Base-by-base conservation (phyloP, 1,140 invertebrate genomes). In the Reticulitermes speratus region DNA sequence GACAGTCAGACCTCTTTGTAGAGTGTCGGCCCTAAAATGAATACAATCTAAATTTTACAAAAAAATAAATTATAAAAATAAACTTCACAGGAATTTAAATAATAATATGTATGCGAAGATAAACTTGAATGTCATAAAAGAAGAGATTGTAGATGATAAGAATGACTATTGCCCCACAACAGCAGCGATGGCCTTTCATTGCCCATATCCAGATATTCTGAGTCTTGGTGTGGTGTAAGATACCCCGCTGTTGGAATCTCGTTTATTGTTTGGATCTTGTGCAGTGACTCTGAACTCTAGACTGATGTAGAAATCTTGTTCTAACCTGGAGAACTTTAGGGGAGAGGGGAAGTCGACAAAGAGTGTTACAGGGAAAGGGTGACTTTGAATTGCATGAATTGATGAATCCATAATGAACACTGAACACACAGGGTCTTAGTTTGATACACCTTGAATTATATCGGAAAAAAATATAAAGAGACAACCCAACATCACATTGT, bases 401-500 rank as follows among this genome's bases (percentile, higher is more conserved):
- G 65, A 75, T 75, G 65, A 75, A 75, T 75, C 65, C n/a, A 30
- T 75, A 75, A 75, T 75, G 65, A 75, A 75, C 65, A 75, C 14
- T 30, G 65, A 25, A 75, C 65, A 75, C n/a, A 30, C 25, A 65
- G 65, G 25, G 65, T 0, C n/a, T 75, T 30, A 75, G 9, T 75
- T 75, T 75, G 65, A 75, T 75, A 75, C n/a, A n/a, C 65, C n/a
- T 75, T 75, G 65, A 75, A 75, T n/a, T 75, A 75, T 75, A 75
- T 75, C 5, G n/a, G n/a, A 30, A 75, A 25, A n/a, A 75, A 30
- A 75, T 11, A 75, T 7, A 30, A 75, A 75, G 25, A 75, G 65
- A 75, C 65, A 75, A 75, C 8, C 1, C 2, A 75, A 75, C 65
- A 75, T 75, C 65, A 75, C 65, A 75, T 75, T 75, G 65, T 75